Percentiles rank a stretch among this genome's conserved stretches.
Conservation (phyloP, 2,888 invertebrate genomes). For the Phania funesta region DNA sequence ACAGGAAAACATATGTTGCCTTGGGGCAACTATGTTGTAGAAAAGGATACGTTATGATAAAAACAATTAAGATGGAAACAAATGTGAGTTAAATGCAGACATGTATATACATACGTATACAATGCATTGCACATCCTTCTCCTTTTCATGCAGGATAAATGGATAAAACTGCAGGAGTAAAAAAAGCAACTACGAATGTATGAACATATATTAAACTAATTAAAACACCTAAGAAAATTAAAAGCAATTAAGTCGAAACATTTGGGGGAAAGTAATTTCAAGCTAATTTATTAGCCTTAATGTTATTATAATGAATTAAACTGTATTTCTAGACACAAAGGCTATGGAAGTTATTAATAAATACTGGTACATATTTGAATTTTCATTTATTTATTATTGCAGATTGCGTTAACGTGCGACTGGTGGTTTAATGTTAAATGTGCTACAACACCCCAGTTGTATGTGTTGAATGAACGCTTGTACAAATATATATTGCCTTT, state of each 20-base stretch:
- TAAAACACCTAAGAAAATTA: constrained; percentile 62
- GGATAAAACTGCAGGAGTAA: neutral
- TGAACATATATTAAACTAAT: constrained; percentile 54
- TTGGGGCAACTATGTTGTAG: constrained; percentile 40
- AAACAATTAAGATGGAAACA: constrained; percentile 53
- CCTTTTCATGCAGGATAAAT: neutral
- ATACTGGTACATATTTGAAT: neutral
- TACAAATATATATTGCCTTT: constrained; percentile 93
- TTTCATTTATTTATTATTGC: constrained; percentile 39
- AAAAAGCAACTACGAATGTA: constrained; percentile 9
- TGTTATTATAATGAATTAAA: constrained; percentile 52
- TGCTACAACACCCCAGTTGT: constrained; percentile 89
- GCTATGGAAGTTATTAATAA: constrained; percentile 40
- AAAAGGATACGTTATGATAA: constrained; percentile 53
- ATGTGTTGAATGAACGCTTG: constrained; percentile 92
- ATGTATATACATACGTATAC: neutral
- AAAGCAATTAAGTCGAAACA: constrained; percentile 55
- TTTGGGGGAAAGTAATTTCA: constrained; percentile 43
- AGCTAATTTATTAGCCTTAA: constrained; percentile 58
- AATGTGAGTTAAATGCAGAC: constrained; percentile 41
- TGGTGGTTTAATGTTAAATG: constrained; percentile 97
- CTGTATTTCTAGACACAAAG: constrained; percentile 28
- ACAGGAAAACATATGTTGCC: constrained; percentile 55
- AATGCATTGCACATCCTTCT: neutral
- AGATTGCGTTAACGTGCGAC: constrained; percentile 91